Base-by-base conservation (phyloP, 2,888 invertebrate genomes). In the Ormyrus nitidulus region DNA sequence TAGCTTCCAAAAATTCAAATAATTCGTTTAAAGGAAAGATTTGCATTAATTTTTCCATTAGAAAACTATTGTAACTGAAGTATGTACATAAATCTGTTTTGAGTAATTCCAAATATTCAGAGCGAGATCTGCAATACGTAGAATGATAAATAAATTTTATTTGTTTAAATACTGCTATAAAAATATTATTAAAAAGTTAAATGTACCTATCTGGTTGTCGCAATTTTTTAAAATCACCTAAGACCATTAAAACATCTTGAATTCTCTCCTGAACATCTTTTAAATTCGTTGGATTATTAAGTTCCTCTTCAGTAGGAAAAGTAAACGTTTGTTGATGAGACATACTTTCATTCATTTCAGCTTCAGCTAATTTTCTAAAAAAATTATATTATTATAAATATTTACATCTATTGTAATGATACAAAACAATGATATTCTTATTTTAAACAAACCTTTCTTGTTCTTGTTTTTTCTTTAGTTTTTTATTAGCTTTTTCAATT, bases 1-100 rank as follows among this genome's bases (percentile, higher is more conserved):
- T 98, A 0, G 99, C 96, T 92, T 99, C 99, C 75, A 99, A 91
- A 91, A 97, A 98, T 89, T 99, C 98, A 83, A 98, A 92, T 13
- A 99, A 92, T 91, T 98, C 97, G 82, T 94, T 93, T 2, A 97
- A 91, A 4, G 97, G 94, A 88, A 99, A 98, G 86, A 98, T 93
- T 87, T 98, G 95, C 94, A 98, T 95, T 1, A 99, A 91, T 87
- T 95, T 95, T 85, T 95, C 95, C 96, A 99, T 98, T 13, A 99
- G 91, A 90, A 96, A 99, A 77, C 96, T 95, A 91, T 99, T 99
- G 90, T 99, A 99, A 88, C 97, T 97, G 92, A 99, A 99, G 90
- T 98, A 99, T 48, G 93, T 92, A 87, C 98, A 98, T 70, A 99
- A 92, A 92, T 99, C 99, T 85, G 93, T 93, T 75, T 93, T 93